A percentile compares a stretch with the other conserved stretches of the same genome.
Conservation (phyloP, 1,140 invertebrate species). For the Mya arenaria region DNA sequence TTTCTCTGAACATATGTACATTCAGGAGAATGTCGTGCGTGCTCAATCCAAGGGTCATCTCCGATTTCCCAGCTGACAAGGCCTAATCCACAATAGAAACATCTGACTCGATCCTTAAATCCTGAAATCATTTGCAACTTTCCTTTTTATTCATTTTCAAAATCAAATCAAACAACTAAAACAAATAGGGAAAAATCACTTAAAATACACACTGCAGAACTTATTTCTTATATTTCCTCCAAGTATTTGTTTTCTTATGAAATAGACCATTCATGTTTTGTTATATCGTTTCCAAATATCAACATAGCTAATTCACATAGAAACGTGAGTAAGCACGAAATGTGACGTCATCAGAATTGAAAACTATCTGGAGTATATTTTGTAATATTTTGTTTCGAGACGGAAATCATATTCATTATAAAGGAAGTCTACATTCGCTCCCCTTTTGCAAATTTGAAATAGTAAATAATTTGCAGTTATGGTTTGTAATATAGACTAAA, state of each 20-base stretch:
- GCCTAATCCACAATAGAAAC: neutral
- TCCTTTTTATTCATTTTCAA: too few relatives aligned
- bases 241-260: neutral
- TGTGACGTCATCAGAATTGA: neutral
- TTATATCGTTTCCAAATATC: too few relatives aligned
- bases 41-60: conserved; percentile 1
- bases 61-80: neutral
- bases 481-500: too few relatives aligned
- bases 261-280: too few relatives aligned
- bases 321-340: neutral
- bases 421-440: too few relatives aligned
- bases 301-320: neutral
- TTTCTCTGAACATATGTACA: too few relatives aligned
- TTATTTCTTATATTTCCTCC: neutral
- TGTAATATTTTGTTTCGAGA: too few relatives aligned
- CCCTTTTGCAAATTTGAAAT: too few relatives aligned
- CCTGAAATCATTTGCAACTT: neutral
- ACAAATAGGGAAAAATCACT: neutral
- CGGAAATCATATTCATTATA: too few relatives aligned
- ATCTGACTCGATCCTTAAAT: neutral
- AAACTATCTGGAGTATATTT: too few relatives aligned
- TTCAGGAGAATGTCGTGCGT: neutral
- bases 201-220: neutral
- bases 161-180: neutral
- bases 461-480: neutral